A percentile compares a stretch with the other conserved stretches of the same genome.
Conservation (phyloP, 2,113 vertebrate genomes). For the Trochalopteron elliotii region DNA sequence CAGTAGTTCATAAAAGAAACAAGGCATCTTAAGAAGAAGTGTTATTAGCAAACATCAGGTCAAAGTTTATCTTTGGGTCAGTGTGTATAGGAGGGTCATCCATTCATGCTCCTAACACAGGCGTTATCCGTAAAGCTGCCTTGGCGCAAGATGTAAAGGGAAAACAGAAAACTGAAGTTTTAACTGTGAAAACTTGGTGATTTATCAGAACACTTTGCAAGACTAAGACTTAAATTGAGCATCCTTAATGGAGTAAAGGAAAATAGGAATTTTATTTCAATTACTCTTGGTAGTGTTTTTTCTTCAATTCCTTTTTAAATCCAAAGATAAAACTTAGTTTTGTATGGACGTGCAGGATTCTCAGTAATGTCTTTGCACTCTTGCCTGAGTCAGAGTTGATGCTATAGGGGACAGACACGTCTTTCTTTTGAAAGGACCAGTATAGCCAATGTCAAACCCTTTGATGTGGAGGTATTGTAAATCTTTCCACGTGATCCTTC, state of each 20-base stretch:
- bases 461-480: slow-evolving; percentile 42
- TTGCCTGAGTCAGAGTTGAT: not conserved
- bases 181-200: not conserved
- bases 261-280: not conserved
- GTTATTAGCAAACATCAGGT: slow-evolving; percentile 80
- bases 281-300: not conserved
- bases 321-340: not conserved
- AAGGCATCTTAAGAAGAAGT: slow-evolving; percentile 74
- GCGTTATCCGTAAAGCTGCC: slow-evolving; percentile 26
- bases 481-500: slow-evolving; percentile 30
- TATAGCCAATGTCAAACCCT: not conserved
- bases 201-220: not conserved
- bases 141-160: not conserved
- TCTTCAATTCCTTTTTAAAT: not conserved
- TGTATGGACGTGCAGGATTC: not conserved
- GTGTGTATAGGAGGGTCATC: slow-evolving; percentile 49
- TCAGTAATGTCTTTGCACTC: not conserved
- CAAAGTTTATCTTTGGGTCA: slow-evolving; percentile 91
- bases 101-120: slow-evolving; percentile 11
- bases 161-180: not conserved
- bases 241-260: not conserved
- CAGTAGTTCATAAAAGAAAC: slow-evolving; percentile 70
- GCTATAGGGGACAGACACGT: not conserved
- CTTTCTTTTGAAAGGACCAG: not conserved
- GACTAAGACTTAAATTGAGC: not conserved